Percentiles rank a stretch among this genome's conserved stretches.
Evolutionary conservation across 30 jellyfish, hydroid and myxozoan species (phyloP).

Genomic region (Nemopilema nomurai): DNA sequence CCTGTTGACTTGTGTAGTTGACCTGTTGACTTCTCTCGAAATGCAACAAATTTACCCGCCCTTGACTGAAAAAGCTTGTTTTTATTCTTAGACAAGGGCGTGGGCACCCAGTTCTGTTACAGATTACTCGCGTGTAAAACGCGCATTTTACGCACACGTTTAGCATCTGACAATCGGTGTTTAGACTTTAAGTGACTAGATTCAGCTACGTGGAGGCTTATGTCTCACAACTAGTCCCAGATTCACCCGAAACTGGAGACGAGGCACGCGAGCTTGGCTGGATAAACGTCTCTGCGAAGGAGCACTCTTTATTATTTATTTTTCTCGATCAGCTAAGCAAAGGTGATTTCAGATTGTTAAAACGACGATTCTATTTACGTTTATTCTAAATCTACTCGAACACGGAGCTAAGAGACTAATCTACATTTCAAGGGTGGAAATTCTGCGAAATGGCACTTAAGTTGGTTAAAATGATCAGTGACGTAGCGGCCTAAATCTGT

Average conservation of each 20-base stretch:
- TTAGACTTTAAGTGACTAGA: background rate
- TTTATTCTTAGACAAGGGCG: background rate
- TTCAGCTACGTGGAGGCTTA: background rate
- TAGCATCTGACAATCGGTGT: background rate
- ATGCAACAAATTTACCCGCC: background rate
- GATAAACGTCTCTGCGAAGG: too few species aligned
- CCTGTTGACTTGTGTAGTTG: conserved; percentile 19
- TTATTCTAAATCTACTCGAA: too few species aligned
- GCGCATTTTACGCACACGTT: too few species aligned
- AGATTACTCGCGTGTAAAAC: too few species aligned
- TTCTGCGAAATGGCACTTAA: background rate
- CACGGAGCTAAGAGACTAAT: too few species aligned
- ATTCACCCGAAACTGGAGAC: background rate
- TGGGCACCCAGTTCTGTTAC: background rate
- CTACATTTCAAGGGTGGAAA: too few species aligned
- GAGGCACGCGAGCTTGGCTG: too few species aligned
- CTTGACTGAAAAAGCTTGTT: background rate
- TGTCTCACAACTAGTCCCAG: background rate
- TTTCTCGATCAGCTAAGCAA: too few species aligned
- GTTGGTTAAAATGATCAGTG: background rate
- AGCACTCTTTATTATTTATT: too few species aligned
- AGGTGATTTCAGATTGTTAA: too few species aligned
- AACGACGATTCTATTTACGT: too few species aligned
- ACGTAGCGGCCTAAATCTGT: background rate
- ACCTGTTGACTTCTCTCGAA: conserved; percentile 6